Evolutionary conservation across 2,797 vertebrate genomes (phyloP).

Genomic region (Orestias chungarensis): DNA sequence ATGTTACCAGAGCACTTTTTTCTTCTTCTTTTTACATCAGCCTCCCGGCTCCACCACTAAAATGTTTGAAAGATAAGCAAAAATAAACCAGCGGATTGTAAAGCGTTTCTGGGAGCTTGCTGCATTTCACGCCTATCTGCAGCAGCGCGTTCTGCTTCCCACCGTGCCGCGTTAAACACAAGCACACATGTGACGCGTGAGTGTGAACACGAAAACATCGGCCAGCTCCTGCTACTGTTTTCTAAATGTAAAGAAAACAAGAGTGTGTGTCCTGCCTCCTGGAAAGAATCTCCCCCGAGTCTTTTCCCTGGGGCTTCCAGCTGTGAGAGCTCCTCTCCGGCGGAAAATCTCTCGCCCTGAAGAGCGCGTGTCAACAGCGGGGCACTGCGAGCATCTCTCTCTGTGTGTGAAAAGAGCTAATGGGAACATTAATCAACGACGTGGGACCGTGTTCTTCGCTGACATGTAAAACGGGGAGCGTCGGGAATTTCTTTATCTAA

Average conservation of each 20-base stretch:
- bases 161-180: no score
- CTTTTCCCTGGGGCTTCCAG: neutral
- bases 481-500: neutral
- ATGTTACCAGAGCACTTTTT: neutral
- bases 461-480: neutral
- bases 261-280: neutral
- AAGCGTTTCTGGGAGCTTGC: neutral
- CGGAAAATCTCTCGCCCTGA: conserved; percentile 2
- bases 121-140: neutral
- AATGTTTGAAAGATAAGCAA: neutral
- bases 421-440: neutral
- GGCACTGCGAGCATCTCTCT: neutral
- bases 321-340: conserved; percentile 7
- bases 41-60: neutral
- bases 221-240: neutral
- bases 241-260: neutral
- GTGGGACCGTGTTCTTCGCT: neutral
- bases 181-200: no score
- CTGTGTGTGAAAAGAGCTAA: conserved; percentile 3
- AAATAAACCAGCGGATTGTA: neutral
- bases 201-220: neutral
- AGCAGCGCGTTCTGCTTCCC: neutral
- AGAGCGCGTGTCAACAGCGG: conserved; percentile 1
- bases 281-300: neutral
- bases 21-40: neutral